A percentile compares a stretch with the other conserved stretches of the same genome.
phyloP scores from a whole-genome alignment of 2,797 vertebrate genomes.

The Lemur catta region DNA sequence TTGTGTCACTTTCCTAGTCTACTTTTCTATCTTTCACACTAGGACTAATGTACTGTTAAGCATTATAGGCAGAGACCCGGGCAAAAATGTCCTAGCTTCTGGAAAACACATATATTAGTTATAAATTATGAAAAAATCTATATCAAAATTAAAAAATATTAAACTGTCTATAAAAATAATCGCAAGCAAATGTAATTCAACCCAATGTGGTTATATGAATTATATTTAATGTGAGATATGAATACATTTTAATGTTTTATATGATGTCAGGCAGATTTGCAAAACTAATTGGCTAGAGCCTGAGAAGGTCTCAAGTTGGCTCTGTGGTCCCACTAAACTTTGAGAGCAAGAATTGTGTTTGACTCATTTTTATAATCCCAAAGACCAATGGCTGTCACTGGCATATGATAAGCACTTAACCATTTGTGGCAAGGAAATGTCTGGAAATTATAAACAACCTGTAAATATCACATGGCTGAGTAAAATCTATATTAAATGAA shows the following conservation, averaged over 20 bases:
- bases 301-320: not conserved
- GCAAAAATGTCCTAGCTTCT: not conserved
- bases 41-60: not conserved
- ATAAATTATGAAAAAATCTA: not conserved
- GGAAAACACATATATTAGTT: not conserved
- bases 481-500: not conserved
- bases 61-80: not conserved
- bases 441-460: not conserved
- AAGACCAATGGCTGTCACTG: not conserved
- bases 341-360: not conserved
- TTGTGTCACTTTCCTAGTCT: not conserved
- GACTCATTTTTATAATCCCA: not conserved
- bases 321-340: not conserved
- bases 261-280: not conserved
- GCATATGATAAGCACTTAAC: not conserved
- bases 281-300: not conserved
- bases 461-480: not conserved
- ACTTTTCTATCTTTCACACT: not conserved
- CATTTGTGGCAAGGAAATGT: not conserved
- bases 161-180: not conserved
- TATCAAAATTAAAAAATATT: not conserved
- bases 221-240: not conserved
- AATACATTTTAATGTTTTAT: not conserved
- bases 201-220: not conserved
- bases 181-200: not conserved